Evolutionary conservation across 2,797 vertebrate species (phyloP), one percentile per base, ranked within the genome.

Genomic region (Manis crassicaudata): DNA sequence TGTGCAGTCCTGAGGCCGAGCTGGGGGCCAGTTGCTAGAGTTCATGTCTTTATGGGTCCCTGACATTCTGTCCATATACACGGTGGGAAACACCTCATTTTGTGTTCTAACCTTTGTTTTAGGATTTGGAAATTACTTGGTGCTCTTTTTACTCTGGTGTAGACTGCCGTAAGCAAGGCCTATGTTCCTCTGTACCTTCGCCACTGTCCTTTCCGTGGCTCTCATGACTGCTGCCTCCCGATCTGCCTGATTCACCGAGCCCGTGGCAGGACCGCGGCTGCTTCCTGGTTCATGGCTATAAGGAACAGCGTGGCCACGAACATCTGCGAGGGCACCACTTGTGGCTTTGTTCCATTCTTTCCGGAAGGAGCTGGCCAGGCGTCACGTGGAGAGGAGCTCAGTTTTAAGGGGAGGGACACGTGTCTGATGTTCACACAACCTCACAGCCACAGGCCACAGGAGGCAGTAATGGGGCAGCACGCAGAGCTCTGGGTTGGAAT

Each of bases 381-480:
- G 0, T 40, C 21, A 50, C 11, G 40, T 17, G n/a, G n/a, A 40
- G n/a, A 54, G 32, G 37, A 62, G 32, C 56, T 18, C 72, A 50
- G 12, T 12, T 27, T 81, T 58, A 63, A 81, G 58, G 50, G 25
- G 20, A 5, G 12, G 35, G 23, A 81, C 6, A 29, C 2, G 0
- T 27, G 4, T 21, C 62, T 54, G n/a, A 50, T 9, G 17, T 73
- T 60, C 11, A 25, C 6, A 20, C 5, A 0, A 29, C 9, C n/a
- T 90, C 70, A n/a, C 4, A 7, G 32, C 52, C 10, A 27, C 3
- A 2, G 20, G 56, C 9, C 60, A 20, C 43, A 37, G 67, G n/a
- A 9, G 21, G n/a, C 35, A 1, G 23, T 7, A 21, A 13, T 3
- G 29, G 6, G 43, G 29, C 12, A 23, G 73, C 17, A 14, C 0